Conservation (phyloP, 2,113 vertebrate genomes). For the Scatophagus argus region DNA sequence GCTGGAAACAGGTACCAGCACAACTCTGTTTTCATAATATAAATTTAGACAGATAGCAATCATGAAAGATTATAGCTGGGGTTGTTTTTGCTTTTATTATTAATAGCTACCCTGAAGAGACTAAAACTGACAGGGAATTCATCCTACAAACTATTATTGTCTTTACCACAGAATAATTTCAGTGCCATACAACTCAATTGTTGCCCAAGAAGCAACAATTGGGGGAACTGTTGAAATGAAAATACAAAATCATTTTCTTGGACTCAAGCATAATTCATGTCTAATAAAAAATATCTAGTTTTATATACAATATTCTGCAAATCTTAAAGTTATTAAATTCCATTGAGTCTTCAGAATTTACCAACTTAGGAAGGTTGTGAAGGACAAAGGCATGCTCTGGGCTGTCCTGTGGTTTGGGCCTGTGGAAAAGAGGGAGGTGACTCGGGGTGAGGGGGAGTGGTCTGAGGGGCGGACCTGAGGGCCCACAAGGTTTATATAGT, state of each 20-base stretch:
- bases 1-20: too few relatives aligned
- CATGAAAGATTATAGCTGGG: not conserved
- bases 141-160: not conserved
- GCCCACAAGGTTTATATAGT: slow-evolving; percentile 81
- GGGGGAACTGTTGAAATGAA: not conserved
- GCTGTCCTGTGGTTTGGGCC: slow-evolving; percentile 42
- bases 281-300: not conserved
- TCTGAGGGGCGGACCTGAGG: slow-evolving; percentile 67
- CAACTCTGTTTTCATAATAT: too few relatives aligned
- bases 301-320: not conserved
- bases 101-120: not conserved
- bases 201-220: not conserved
- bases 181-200: not conserved
- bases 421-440: slow-evolving; percentile 68
- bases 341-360: slow-evolving; percentile 9
- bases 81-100: not conserved
- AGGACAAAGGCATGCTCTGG: slow-evolving; percentile 59
- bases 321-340: slow-evolving; percentile 29
- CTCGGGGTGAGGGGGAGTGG: slow-evolving; percentile 55
- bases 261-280: not conserved
- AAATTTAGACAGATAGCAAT: not conserved
- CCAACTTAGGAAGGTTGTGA: slow-evolving; percentile 31
- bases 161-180: not conserved
- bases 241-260: not conserved
- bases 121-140: not conserved